Evolutionary conservation across 1,140 invertebrate species (phyloP).

Genomic region (Neuroterus valhalla): DNA sequence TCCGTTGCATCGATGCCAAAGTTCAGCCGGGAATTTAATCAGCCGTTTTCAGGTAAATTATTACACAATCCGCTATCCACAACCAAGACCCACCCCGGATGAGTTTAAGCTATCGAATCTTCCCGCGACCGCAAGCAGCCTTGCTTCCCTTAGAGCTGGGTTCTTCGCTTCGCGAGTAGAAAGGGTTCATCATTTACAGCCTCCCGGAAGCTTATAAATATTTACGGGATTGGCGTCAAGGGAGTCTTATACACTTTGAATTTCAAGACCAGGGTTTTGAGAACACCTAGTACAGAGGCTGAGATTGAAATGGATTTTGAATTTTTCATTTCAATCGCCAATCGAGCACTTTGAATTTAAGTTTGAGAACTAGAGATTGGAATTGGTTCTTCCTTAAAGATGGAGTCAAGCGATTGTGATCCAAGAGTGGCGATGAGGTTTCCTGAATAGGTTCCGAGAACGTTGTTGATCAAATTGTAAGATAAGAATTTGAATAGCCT

Average conservation of each 20-base stretch:
- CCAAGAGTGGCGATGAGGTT: too few relatives aligned
- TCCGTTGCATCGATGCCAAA: conserved; percentile 57
- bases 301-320: not conserved
- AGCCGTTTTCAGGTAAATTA: conserved; percentile 66
- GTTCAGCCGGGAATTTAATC: conserved; percentile 65
- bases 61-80: conserved; percentile 58
- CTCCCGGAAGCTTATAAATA: conserved; percentile 2
- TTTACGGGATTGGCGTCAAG: conserved; percentile 11
- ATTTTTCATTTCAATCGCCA: too few relatives aligned
- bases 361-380: too few relatives aligned
- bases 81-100: not conserved
- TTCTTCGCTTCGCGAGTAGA: conserved; percentile 6
- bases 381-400: too few relatives aligned
- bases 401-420: too few relatives aligned
- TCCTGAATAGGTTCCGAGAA: too few relatives aligned
- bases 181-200: conserved; percentile 14
- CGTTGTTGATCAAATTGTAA: too few relatives aligned
- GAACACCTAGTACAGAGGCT: not conserved
- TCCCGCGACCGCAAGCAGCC: conserved; percentile 21
- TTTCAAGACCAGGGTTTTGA: conserved; percentile 7
- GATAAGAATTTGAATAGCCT: too few relatives aligned
- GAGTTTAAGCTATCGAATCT: conserved; percentile 2
- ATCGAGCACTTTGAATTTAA: too few relatives aligned
- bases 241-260: conserved; percentile 7
- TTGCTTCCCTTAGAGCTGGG: not conserved